These are phyloP conservation scores for Tokudaia muenninki DNA, from an alignment of 2,797 vertebrate species.

Conservation along the genomic window DNA sequence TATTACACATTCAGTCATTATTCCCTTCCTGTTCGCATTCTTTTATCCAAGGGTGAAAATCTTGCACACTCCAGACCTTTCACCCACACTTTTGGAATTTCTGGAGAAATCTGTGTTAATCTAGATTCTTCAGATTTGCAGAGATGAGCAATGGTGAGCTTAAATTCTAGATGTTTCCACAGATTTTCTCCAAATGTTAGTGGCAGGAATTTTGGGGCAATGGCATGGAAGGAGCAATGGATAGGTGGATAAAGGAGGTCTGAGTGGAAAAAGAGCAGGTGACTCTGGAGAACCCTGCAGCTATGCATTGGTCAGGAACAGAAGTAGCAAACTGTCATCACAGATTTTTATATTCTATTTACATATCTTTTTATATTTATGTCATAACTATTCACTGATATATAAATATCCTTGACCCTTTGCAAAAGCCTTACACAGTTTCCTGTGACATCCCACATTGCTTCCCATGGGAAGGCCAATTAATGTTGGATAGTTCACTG, in stretches of 20 bases:
- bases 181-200: not conserved
- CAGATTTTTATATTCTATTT: not conserved
- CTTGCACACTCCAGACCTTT: not conserved
- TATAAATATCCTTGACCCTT: not conserved
- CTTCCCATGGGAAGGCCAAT: not conserved
- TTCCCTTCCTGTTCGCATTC: not conserved
- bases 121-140: not conserved
- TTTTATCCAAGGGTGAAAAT: not conserved
- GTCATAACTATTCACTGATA: not conserved
- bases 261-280: not conserved
- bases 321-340: not conserved
- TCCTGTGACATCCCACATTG: not conserved
- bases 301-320: not conserved
- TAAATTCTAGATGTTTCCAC: not conserved
- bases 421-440: not conserved
- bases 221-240: not conserved
- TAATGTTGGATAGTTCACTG: not conserved
- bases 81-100: not conserved
- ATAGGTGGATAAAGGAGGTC: not conserved
- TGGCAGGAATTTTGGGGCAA: not conserved
- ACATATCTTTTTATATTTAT: not conserved
- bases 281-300: too few species aligned
- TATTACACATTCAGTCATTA: not conserved
- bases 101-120: not conserved
- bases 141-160: not conserved